Evolutionary conservation across 2,113 vertebrate species (phyloP), one percentile per base, ranked within the genome.

Genomic region (Zingel zingel): DNA sequence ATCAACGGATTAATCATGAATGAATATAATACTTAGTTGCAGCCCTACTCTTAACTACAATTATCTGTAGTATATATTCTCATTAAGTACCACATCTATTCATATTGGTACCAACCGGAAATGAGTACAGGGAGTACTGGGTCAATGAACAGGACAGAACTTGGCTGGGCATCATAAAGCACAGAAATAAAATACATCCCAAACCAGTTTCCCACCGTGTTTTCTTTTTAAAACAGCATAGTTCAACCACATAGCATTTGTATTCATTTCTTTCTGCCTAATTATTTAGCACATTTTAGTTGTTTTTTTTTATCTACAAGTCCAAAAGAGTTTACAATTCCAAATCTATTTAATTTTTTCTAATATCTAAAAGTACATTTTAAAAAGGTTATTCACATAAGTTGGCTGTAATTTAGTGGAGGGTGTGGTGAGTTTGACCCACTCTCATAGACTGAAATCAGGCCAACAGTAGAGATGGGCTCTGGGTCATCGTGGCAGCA

Each of bases 81-180:
- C 69, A 84, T 47, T 69, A 56, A 76, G 43, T 13, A 43, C 12
- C 1, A 13, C 61, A 80, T 65, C 30, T 69, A 59, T 43, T 69
- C 67, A 77, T 21, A 53, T 25, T 59, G 30, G 54, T 25, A 56
- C 15, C 5, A 12, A 57, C 36, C 43, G 58, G 75, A 81, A 56
- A 83, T 51, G 47, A 75, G 65, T 9, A 74, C 73, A 78, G 51
- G 12, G 53, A 78, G 59, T 27, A 71, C 59, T 86, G 69, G 72
- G 76, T 84, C 81, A 74, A 6, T 45, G 13, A 74, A 51, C 53
- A 62, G 48, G 19, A 65, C 66, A 70, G 59, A 72, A 23, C 43
- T 18, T 63, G 19, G 57, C 63, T 58, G 25, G 10, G 14, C 53
- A 74, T 81, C 58, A 62, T 23, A 18, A 59, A 48, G 48, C 21